A percentile compares a stretch with the other conserved stretches of the same genome.
Conservation (phyloP, 2,797 vertebrate genomes). For the Sebastes reedi region DNA sequence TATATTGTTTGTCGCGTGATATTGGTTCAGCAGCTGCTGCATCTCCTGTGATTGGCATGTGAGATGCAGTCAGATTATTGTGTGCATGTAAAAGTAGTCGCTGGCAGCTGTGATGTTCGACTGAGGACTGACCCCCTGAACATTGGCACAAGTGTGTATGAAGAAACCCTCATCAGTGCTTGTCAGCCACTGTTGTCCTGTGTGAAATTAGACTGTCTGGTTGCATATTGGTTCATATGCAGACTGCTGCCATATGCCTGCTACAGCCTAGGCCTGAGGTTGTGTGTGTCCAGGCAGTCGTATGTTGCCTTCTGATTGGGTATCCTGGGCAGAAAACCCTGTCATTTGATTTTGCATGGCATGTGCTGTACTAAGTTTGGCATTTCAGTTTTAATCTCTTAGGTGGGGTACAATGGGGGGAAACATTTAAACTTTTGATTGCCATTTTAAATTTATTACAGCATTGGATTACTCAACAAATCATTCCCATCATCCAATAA, state of each 20-base stretch:
- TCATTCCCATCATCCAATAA: neutral
- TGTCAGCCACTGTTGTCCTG: slow-evolving; percentile 57
- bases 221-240: slow-evolving; percentile 65
- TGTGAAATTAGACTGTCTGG: slow-evolving; percentile 61
- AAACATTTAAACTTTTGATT: slow-evolving; percentile 11
- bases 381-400: slow-evolving; percentile 55
- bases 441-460: neutral
- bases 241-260: slow-evolving; percentile 61
- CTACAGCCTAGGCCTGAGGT: slow-evolving; percentile 52
- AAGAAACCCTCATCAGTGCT: slow-evolving; percentile 62
- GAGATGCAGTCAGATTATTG: slow-evolving; percentile 21
- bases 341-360: slow-evolving; percentile 81
- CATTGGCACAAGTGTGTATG: slow-evolving; percentile 68
- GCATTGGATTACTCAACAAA: neutral
- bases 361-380: slow-evolving; percentile 78
- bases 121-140: slow-evolving; percentile 58
- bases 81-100: slow-evolving; percentile 72
- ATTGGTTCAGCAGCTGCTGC: neutral
- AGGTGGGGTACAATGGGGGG: slow-evolving; percentile 79
- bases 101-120: slow-evolving; percentile 59
- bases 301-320: slow-evolving; percentile 70
- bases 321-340: slow-evolving; percentile 76
- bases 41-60: neutral
- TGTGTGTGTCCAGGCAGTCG: slow-evolving; percentile 50
- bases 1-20: neutral